A percentile compares a stretch with the other conserved stretches of the same genome.
Conservation (phyloP, 2,113 vertebrate genomes). For the Malurus melanocephalus region DNA sequence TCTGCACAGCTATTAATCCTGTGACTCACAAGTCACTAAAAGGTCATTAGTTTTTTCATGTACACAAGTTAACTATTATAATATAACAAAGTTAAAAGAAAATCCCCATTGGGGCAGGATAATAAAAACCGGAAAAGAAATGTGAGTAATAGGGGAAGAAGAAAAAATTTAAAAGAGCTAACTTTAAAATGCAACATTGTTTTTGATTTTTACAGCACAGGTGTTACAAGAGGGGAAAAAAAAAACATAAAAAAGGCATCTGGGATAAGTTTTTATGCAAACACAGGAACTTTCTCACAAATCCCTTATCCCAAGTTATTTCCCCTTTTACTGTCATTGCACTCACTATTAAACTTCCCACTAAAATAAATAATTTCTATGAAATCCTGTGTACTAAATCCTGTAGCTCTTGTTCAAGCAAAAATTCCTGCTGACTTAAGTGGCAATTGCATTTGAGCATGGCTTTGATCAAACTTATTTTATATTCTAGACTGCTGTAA, state of each 20-base stretch:
- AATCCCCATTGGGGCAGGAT: constrained; percentile 24
- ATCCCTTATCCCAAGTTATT: neutral
- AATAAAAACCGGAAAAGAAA: constrained; percentile 58
- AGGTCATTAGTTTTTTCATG: constrained; percentile 38
- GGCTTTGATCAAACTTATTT: constrained; percentile 16
- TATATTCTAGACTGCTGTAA: neutral
- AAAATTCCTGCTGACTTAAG: neutral
- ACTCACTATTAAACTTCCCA: neutral
- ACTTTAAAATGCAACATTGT: constrained; percentile 39
- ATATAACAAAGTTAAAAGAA: constrained; percentile 47
- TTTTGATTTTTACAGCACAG: constrained; percentile 28
- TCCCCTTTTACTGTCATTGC: neutral
- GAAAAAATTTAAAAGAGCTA: neutral
- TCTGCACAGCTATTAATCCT: constrained; percentile 13
- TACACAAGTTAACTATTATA: neutral
- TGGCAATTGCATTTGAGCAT: neutral
- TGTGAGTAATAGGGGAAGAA: constrained; percentile 33
- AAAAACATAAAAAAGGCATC: neutral
- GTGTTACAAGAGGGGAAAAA: neutral
- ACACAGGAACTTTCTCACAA: constrained; percentile 11
- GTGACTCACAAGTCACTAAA: constrained; percentile 46
- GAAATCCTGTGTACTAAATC: neutral
- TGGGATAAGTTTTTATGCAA: neutral
- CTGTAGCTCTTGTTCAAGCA: neutral
- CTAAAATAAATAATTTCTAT: neutral